A percentile compares a stretch with the other conserved stretches of the same genome.
phyloP scores from a whole-genome alignment of 1,140 invertebrate genomes.

The Globodera ellingtonae region DNA sequence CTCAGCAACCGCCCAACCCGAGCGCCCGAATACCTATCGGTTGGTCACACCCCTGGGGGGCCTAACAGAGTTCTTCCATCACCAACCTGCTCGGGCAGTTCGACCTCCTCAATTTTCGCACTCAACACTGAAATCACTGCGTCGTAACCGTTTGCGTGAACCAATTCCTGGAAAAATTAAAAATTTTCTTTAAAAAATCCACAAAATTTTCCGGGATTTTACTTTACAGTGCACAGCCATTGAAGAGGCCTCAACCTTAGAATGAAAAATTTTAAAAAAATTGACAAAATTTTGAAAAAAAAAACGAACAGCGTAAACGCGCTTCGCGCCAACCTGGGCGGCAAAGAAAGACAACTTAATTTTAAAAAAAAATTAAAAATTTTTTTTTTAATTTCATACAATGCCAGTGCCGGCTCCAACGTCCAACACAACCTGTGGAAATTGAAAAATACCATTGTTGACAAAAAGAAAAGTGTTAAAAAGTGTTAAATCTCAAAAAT shows the following conservation, averaged over 20 bases:
- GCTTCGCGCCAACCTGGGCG: constrained; percentile 90
- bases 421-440: constrained; percentile 79
- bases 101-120: constrained; percentile 98
- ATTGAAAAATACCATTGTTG: constrained; percentile 12
- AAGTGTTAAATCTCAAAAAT: too few relatives aligned
- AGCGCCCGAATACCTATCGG: too few relatives aligned
- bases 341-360: constrained; percentile 87
- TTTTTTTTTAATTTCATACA: neutral
- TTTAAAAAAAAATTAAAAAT: neutral
- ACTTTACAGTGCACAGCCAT: constrained; percentile 95
- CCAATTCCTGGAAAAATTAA: constrained; percentile 73
- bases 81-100: constrained; percentile 83
- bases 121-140: constrained; percentile 87
- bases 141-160: constrained; percentile 83
- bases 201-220: constrained; percentile 34
- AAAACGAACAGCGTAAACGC: constrained; percentile 79
- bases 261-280: neutral
- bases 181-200: constrained; percentile 34
- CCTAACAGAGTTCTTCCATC: too few relatives aligned
- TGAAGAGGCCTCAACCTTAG: constrained; percentile 86
- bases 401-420: constrained; percentile 96
- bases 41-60: too few relatives aligned
- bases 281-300: too few relatives aligned
- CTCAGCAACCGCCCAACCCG: too few relatives aligned
- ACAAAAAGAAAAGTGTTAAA: too few relatives aligned